Base-by-base conservation (phyloP, 2,888 invertebrate species). In the Mesorhabditis spiculigera region DNA sequence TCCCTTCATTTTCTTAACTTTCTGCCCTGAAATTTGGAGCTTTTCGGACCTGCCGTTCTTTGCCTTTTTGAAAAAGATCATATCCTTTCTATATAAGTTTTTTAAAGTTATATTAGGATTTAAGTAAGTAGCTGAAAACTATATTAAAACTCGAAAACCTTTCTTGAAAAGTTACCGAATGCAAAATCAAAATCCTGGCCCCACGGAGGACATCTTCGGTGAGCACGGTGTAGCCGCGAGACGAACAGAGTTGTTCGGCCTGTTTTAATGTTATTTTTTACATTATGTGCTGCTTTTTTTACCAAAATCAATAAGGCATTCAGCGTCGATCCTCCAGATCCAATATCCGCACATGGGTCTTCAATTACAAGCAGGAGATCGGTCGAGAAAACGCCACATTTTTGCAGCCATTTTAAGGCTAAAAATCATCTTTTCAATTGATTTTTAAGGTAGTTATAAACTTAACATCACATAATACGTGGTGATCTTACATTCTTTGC, bases 231-330 rank as follows among this genome's bases (percentile, higher is more conserved):
- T 83, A 87, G 10, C 87, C 86, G 45, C 79, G 77, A 58, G 84
- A 80, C 3, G 87, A 88, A 80, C 88, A 87, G 8, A 89, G 85
- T 73, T 87, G 86, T 78, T 89, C 89, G 3, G 88, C 84, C 50
- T 76, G 65, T 28, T 13, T 4, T 5, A 6, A 28, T 41, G 42
- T 63, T 41, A 45, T 41, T 43, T 65, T 65, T 63, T 13, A 63
- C 63, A 10, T 8, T 10, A 63, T 16, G 2, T 28, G 28, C 28
- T 28, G 28, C 28, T 28, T 41, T 13, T 50, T 63, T 71, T 45
- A 75, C 76, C 5, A 87, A 87, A 43, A 88, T 86, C 8, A 89
- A 82, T 16, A 89, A 80, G 4, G 89, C 89, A 82, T 89, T 89
- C 66, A 89, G 82, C 3, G 89, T 88, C 45, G 89, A 89, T 6